A percentile compares a stretch with the other conserved stretches of the same genome.
Conservation (phyloP, 2,888 invertebrate species). For the Branchipolynoe longqiensis region DNA sequence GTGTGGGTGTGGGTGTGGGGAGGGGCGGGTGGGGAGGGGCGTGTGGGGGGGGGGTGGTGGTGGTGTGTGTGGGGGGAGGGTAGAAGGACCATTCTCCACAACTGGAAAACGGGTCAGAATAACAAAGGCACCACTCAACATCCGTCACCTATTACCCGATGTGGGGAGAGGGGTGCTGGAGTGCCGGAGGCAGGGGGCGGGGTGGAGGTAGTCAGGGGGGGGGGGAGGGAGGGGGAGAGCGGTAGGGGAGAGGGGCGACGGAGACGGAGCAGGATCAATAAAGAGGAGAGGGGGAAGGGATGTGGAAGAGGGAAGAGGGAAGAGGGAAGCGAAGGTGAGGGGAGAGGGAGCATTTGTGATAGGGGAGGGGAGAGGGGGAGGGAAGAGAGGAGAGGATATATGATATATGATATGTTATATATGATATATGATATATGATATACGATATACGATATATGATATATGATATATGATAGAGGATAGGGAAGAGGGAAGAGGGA, state of each 20-base stretch:
- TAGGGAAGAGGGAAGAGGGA: no score
- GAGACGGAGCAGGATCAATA: neutral
- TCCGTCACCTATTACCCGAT: no score
- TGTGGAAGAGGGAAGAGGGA: neutral
- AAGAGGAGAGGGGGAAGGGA: conserved; percentile 6
- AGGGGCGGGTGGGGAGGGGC: no score
- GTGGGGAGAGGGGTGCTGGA: neutral
- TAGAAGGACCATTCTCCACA: no score
- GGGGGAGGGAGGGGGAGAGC: neutral
- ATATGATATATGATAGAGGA: no score
- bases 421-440: no score
- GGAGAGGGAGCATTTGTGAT: neutral
- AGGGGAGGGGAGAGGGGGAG: neutral
- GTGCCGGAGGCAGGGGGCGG: neutral
- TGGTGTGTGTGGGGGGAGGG: neutral
- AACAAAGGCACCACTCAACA: no score
- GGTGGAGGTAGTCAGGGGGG: neutral
- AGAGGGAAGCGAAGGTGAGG: neutral
- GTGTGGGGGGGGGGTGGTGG: conserved; percentile 2
- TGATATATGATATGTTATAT: no score
- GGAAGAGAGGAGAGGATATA: no score
- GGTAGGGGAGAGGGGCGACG: neutral
- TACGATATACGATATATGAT: no score
- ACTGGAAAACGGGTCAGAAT: no score
- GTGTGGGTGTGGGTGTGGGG: no score